A percentile compares a stretch with the other conserved stretches of the same genome.
Conservation (phyloP, 2,113 vertebrate genomes). For the Hystrix brachyura region DNA sequence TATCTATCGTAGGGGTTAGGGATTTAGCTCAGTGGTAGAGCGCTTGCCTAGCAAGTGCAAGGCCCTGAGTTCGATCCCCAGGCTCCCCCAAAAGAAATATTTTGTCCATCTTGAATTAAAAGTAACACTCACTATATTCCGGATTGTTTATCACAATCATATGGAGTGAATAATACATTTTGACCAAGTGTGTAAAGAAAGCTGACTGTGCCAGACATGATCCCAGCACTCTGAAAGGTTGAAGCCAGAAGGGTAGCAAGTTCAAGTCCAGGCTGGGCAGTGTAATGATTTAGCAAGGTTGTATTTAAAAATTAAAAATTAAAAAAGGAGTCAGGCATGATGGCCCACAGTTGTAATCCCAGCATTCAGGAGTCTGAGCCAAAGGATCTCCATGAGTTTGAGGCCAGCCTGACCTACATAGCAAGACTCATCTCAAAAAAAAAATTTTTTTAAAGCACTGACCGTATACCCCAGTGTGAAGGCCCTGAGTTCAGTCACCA, state of each 20-base stretch:
- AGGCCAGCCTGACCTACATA: not conserved
- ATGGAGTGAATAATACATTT: constrained; percentile 53
- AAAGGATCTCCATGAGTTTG: not conserved
- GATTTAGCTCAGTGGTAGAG: too few relatives aligned
- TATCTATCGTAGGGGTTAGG: too few relatives aligned
- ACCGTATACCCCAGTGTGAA: not conserved
- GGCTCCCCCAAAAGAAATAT: too few relatives aligned
- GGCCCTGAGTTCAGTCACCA: not conserved
- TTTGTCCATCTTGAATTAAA: constrained; percentile 40
- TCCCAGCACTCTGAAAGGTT: not conserved
- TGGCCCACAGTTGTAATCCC: not conserved
- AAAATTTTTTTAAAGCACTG: too few relatives aligned
- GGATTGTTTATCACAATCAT: constrained; percentile 17
- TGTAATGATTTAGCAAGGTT: not conserved
- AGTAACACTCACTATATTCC: constrained; percentile 46
- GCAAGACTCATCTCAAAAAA: not conserved
- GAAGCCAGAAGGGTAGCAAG: not conserved
- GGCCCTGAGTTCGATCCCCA: too few relatives aligned
- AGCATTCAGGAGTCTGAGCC: not conserved
- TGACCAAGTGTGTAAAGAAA: constrained; percentile 36
- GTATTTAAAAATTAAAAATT: not conserved
- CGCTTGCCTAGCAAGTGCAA: too few relatives aligned
- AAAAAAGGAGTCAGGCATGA: not conserved
- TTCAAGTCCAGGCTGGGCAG: not conserved
- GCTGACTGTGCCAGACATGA: not conserved